Base-by-base conservation (phyloP, 1,140 invertebrate genomes). In the Gryllus bimaculatus region DNA sequence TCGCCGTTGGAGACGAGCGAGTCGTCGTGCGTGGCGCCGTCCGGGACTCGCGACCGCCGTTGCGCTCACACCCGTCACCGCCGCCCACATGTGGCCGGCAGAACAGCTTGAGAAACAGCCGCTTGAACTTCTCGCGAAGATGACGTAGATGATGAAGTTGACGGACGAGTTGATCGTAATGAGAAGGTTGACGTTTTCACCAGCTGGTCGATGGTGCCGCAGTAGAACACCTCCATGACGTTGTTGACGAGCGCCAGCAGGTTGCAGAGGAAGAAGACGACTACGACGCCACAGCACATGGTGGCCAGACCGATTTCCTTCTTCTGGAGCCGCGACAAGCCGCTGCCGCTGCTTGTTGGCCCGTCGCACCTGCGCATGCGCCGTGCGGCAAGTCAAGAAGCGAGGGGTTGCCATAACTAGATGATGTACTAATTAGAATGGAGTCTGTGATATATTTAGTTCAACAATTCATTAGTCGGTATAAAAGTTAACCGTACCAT, bases 101-200 rank as follows among this genome's bases (percentile, higher is more conserved):
- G 86, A 97, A 97, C 83, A 96, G 90, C 83, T 93, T 90, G 79
- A 97, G 87, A 86, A 97, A 96, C 79, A 96, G 91, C 73, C 94
- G 89, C 83, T 97, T 94, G 87, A 99, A 99, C 84, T 98, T 98
- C 84, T 97, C 94, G 0, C 97, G 84, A 98, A 98, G 66, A 97
- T 96, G 80, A 98, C 96, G 86, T 99, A 99, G 80, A 99, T 96
- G 78, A 98, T 92, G 85, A 98, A 98, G 85, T 99, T 99, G 54
- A 98, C 94, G 82, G 96, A 97, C 82, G 96, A 98, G 87, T 99
- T 99, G 82, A 98, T 93, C 47, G 95, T 98, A 13, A 98, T 96
- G 48, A 98, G 88, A n/a, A 98, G 90, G 85, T 99, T 98, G 81
- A 93, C 8, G 90, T 89, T 83, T 94, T 95, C 8, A 98, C 93